Evolutionary conservation across 2,888 invertebrate species (phyloP).

Genomic region (Ariolimax columbianus): DNA sequence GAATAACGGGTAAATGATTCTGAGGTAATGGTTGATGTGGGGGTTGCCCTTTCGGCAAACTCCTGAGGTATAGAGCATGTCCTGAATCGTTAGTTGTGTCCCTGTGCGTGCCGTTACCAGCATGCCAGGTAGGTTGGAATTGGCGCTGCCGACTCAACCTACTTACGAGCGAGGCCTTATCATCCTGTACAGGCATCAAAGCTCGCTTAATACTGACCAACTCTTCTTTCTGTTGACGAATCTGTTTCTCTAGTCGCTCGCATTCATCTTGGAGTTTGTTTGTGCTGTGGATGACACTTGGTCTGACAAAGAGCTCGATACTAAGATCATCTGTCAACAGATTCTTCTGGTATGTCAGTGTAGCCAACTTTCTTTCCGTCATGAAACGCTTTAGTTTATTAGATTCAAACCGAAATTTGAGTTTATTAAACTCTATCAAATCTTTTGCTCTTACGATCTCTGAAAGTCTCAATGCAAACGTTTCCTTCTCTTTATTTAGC

Average conservation of each 20-base stretch:
- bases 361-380: constrained; percentile 63
- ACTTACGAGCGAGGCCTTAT: constrained; percentile 60
- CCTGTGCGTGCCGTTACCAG: neutral
- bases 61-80: constrained; percentile 44
- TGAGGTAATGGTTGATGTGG: neutral
- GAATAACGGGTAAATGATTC: neutral
- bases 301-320: constrained; percentile 66
- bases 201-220: constrained; percentile 67
- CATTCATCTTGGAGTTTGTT: constrained; percentile 71
- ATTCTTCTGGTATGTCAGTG: constrained; percentile 62
- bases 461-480: constrained; percentile 58
- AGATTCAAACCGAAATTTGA: constrained; percentile 63
- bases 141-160: constrained; percentile 54
- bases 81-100: neutral
- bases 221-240: constrained; percentile 65
- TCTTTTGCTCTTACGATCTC: constrained; percentile 57
- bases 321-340: constrained; percentile 63
- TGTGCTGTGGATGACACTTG: constrained; percentile 66
- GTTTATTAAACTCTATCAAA: constrained; percentile 56
- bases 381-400: constrained; percentile 68
- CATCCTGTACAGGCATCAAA: constrained; percentile 64
- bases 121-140: constrained; percentile 26
- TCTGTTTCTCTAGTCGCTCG: constrained; percentile 65
- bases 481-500: constrained; percentile 60
- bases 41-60: neutral